These are phyloP conservation scores for Cervus canadensis DNA, from an alignment of 2,113 vertebrate genomes.

Conservation along the genomic window DNA sequence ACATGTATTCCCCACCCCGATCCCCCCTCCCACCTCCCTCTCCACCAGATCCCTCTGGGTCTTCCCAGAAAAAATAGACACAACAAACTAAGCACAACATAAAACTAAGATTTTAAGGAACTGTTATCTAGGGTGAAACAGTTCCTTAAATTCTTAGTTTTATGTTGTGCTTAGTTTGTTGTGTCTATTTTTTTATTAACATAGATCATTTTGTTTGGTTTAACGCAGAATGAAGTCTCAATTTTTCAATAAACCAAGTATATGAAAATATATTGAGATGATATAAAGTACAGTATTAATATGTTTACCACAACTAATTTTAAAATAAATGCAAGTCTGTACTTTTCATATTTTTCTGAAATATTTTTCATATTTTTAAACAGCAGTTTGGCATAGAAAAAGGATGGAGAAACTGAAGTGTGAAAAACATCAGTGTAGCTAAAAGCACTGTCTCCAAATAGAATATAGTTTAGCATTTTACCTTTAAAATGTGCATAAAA, in stretches of 20 bases:
- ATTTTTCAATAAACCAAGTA: not conserved
- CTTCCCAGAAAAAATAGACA: too few relatives aligned
- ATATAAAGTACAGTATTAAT: not conserved
- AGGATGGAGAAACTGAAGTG: not conserved
- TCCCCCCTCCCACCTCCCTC: too few relatives aligned
- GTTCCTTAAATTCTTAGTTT: not conserved
- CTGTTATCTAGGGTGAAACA: not conserved
- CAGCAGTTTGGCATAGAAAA: not conserved
- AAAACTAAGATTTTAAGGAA: too few relatives aligned
- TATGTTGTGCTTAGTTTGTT: not conserved
- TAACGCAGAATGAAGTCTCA: not conserved
- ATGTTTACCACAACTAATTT: not conserved
- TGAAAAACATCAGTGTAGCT: not conserved
- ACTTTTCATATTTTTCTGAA: conserved; percentile 1
- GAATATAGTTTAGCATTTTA: not conserved
- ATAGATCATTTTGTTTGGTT: not conserved
- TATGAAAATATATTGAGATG: not conserved
- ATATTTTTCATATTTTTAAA: conserved; percentile 4
- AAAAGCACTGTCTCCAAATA: not conserved
- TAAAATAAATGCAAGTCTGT: conserved; percentile 16
- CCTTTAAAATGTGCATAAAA: not conserved
- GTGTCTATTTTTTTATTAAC: not conserved
- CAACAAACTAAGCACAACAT: too few relatives aligned
- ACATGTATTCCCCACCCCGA: too few relatives aligned
- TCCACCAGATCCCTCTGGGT: too few relatives aligned